A percentile compares a stretch with the other conserved stretches of the same genome.
Evolutionary conservation across 2,113 vertebrate species (phyloP).

Genomic region (Cichladusa arquata): DNA sequence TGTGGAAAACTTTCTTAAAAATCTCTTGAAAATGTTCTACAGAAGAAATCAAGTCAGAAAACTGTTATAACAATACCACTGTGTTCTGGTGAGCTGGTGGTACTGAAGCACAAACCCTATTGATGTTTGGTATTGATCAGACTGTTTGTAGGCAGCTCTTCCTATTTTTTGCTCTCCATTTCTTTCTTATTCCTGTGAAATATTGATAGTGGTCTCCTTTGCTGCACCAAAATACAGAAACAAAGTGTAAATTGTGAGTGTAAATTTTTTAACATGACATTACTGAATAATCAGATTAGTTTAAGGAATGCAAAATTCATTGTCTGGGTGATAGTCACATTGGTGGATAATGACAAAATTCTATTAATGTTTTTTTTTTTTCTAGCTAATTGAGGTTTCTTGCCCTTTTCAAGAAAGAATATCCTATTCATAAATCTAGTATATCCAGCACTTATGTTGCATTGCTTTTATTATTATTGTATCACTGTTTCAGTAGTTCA

Average conservation of each 20-base stretch:
- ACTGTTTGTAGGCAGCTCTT: background rate
- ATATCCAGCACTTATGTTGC: constrained; percentile 34
- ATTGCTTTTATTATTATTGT: constrained; percentile 74
- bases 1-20: background rate
- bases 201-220: background rate
- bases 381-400: constrained; percentile 53
- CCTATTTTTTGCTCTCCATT: background rate
- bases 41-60: background rate
- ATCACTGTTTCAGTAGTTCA: constrained; percentile 70
- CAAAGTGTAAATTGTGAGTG: background rate
- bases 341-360: constrained; percentile 33
- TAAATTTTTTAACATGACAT: background rate
- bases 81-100: background rate
- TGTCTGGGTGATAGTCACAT: background rate
- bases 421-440: constrained; percentile 64
- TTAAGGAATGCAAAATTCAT: background rate
- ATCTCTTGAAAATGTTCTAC: background rate
- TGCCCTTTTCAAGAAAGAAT: constrained; percentile 55
- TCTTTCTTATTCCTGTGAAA: background rate
- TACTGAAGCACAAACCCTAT: background rate
- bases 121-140: background rate
- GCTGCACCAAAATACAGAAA: background rate
- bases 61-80: background rate
- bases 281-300: background rate
- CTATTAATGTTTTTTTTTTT: background rate